phyloP scores from a whole-genome alignment of 2,888 invertebrate genomes.

The Platycheirus albimanus region DNA sequence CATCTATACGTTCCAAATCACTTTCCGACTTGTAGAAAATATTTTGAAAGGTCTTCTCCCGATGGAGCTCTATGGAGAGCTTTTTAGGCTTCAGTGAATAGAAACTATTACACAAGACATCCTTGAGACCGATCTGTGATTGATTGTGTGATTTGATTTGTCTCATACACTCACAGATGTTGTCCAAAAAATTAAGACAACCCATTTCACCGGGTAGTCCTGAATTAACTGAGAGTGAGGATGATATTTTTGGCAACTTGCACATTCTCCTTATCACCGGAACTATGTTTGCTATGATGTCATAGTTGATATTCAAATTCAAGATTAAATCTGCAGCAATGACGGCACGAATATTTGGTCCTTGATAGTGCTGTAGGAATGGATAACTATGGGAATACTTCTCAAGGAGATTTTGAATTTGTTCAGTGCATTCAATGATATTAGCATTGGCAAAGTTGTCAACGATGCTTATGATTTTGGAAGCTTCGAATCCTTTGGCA shows the following conservation, averaged over 20 bases:
- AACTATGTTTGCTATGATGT: conserved; percentile 80
- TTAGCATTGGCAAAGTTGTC: conserved; percentile 84
- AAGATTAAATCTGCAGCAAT: conserved; percentile 81
- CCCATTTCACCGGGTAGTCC: conserved; percentile 78
- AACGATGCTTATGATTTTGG: conserved; percentile 85
- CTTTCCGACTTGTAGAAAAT: conserved; percentile 76
- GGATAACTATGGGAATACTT: conserved; percentile 78
- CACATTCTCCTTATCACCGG: conserved; percentile 79
- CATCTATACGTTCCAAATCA: conserved; percentile 77
- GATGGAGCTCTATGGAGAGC: conserved; percentile 77
- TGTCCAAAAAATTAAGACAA: conserved; percentile 78
- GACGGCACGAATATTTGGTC: conserved; percentile 78
- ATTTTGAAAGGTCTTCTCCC: conserved; percentile 77
- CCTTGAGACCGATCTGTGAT: conserved; percentile 75
- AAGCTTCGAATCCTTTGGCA: conserved; percentile 85
- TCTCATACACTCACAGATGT: conserved; percentile 80
- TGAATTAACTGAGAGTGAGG: conserved; percentile 60
- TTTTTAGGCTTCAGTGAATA: conserved; percentile 78
- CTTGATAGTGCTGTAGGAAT: conserved; percentile 79
- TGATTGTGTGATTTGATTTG: conserved; percentile 74
- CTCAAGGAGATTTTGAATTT: conserved; percentile 77
- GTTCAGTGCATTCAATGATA: conserved; percentile 77
- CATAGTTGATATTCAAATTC: conserved; percentile 80
- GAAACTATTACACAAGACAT: conserved; percentile 77
- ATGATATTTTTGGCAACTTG: conserved; percentile 69